Evolutionary conservation across 1,140 invertebrate species (phyloP).

Genomic region (Zaprionus gabonicus): DNA sequence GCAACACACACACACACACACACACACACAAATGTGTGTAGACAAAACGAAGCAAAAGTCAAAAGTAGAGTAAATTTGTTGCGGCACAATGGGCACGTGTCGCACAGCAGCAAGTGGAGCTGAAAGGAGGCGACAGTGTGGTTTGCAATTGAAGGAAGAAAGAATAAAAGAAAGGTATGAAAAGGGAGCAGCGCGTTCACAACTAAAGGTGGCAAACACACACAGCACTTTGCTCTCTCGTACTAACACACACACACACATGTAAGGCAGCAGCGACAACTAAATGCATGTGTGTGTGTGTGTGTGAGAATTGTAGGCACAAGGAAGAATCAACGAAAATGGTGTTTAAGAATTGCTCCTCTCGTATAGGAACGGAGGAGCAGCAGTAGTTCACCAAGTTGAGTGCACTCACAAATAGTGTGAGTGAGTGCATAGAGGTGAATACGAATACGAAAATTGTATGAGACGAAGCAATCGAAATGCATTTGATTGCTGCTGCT

Average conservation of each 20-base stretch:
- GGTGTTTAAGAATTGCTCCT: constrained; percentile 55
- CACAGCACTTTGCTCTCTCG: constrained; percentile 23
- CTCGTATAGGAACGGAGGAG: not conserved
- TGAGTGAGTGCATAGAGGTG: constrained; percentile 4
- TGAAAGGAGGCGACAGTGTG: constrained; percentile 37
- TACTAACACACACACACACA: constrained; percentile 26
- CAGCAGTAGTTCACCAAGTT: constrained; percentile 51
- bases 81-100: constrained; percentile 77
- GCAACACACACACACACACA: not conserved
- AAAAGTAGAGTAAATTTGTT: constrained; percentile 71
- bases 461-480: constrained; percentile 75
- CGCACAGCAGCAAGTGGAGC: constrained; percentile 57
- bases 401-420: constrained; percentile 66
- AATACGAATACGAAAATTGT: constrained; percentile 24
- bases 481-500: constrained; percentile 63
- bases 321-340: constrained; percentile 63
- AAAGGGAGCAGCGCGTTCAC: constrained; percentile 49
- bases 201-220: constrained; percentile 49
- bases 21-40: constrained; percentile 17
- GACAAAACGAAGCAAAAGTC: constrained; percentile 31
- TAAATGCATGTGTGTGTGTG: not conserved
- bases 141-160: constrained; percentile 7
- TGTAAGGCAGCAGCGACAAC: not conserved
- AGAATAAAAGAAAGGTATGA: constrained; percentile 40
- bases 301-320: constrained; percentile 33